Evolutionary conservation across 1,140 invertebrate species (phyloP).

Genomic region (Hesperophylax magnus): DNA sequence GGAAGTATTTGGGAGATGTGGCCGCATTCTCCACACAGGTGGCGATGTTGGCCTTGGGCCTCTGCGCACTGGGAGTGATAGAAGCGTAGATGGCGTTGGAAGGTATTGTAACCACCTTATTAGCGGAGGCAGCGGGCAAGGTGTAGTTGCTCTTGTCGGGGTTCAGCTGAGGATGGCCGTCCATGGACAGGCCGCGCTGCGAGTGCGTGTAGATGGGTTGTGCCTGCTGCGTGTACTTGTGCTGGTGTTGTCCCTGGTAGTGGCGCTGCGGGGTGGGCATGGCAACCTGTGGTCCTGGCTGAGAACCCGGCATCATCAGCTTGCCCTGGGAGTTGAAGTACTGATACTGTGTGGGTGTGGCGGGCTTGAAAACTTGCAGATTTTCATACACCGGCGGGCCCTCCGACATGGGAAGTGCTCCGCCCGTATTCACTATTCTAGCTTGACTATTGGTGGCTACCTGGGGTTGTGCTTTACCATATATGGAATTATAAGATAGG

Average conservation of each 20-base stretch:
- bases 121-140: constrained; percentile 64
- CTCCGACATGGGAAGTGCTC: constrained; percentile 68
- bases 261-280: constrained; percentile 62
- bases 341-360: constrained; percentile 30
- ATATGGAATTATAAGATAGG: constrained; percentile 44
- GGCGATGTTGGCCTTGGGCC: constrained; percentile 69
- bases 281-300: constrained; percentile 38
- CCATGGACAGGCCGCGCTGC: constrained; percentile 63
- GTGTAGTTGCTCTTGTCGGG: constrained; percentile 65
- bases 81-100: constrained; percentile 70
- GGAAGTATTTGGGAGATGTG: constrained; percentile 67
- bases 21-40: constrained; percentile 66
- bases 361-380: constrained; percentile 66
- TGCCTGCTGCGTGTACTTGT: constrained; percentile 60
- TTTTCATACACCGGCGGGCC: constrained; percentile 79
- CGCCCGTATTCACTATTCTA: constrained; percentile 63
- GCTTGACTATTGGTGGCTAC: constrained; percentile 76
- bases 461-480: constrained; percentile 76
- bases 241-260: constrained; percentile 59
- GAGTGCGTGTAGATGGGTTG: constrained; percentile 55
- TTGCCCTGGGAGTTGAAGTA: constrained; percentile 11
- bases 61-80: constrained; percentile 69
- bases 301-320: not conserved
- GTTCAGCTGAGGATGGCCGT: constrained; percentile 46
- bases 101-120: constrained; percentile 67